Conservation (phyloP, 2,113 vertebrate species). For the Gobius niger region DNA sequence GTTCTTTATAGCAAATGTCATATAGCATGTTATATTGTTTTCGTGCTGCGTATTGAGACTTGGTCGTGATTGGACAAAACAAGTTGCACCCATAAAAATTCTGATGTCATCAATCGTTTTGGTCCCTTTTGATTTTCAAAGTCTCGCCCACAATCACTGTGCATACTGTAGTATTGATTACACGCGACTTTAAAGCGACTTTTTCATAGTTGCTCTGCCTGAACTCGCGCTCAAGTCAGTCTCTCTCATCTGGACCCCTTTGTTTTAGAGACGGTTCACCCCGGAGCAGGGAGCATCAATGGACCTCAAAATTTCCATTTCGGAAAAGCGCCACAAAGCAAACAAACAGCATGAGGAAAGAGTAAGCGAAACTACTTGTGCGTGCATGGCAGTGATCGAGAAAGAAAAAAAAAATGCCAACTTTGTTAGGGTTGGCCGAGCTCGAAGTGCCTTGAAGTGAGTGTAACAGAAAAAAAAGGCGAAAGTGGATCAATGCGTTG, state of each 20-base stretch:
- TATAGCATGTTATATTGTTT: too few relatives aligned
- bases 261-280: conserved; percentile 66
- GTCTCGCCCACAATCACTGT: too few relatives aligned
- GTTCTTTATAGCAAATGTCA: too few relatives aligned
- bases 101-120: too few relatives aligned
- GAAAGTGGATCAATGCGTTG: conserved; percentile 47
- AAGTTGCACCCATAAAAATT: too few relatives aligned
- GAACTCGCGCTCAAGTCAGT: too few relatives aligned
- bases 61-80: too few relatives aligned
- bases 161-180: not conserved
- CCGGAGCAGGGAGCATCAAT: conserved; percentile 71
- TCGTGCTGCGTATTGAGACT: too few relatives aligned
- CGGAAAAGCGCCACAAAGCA: conserved; percentile 66
- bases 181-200: too few relatives aligned
- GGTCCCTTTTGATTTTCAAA: too few relatives aligned
- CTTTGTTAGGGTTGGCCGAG: conserved; percentile 76
- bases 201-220: too few relatives aligned
- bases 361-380: conserved; percentile 61
- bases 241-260: conserved; percentile 39
- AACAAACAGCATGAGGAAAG: conserved; percentile 70
- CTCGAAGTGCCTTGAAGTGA: conserved; percentile 64
- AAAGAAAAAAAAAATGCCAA: conserved; percentile 60
- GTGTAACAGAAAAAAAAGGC: conserved; percentile 24
- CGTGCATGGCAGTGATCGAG: conserved; percentile 50
- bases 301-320: conserved; percentile 79